Evolutionary conservation across 2,888 invertebrate genomes (phyloP), one percentile per base, ranked within the genome.

Genomic region (Penaeus monodon): DNA sequence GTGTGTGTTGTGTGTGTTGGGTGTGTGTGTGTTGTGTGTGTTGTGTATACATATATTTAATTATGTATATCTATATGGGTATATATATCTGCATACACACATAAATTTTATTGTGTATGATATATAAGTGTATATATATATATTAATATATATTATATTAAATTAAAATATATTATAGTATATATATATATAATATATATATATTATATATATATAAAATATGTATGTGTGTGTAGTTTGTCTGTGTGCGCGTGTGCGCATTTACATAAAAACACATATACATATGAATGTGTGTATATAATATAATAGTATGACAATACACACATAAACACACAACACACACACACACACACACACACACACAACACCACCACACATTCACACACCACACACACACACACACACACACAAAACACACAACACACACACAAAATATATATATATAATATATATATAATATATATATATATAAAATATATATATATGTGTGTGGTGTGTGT

Each of bases 221-320:
- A 17, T 57, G 12, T 22, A 57, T 77, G 38, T 49, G 44, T 77
- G 20, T 24, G 6, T 17, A 22, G 12, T 44, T 4, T 49, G 24
- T 49, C 10, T 77, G 24, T 49, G 24, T 49, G 44, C 27, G 66
- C 33, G 66, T 66, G 66, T 57, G 2, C 14, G 10, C 14, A 14
- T 17, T 0, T 57, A 2, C 14, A 14, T 14, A 17, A 14, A 57
- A 14, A 57, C 14, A 57, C 66, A 27, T 44, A 38, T 77, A 38
- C 3, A 20, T 14, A 33, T 77, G 10, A 17, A 44, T 44, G 44
- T 77, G 24, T 44, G 24, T 44, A 77, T 44, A 80, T 64, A 80
- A 80, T 80, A 33, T 33, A 80, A 64, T 80, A 65, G 66, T 65
- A 80, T 17, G 66, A 80, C 27, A 78, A 78, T 27, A 78, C 63